A percentile compares a stretch with the other conserved stretches of the same genome.
These are phyloP conservation scores for Pseudomugil tenellus DNA, from an alignment of 2,797 vertebrate species.

Conservation along the genomic window DNA sequence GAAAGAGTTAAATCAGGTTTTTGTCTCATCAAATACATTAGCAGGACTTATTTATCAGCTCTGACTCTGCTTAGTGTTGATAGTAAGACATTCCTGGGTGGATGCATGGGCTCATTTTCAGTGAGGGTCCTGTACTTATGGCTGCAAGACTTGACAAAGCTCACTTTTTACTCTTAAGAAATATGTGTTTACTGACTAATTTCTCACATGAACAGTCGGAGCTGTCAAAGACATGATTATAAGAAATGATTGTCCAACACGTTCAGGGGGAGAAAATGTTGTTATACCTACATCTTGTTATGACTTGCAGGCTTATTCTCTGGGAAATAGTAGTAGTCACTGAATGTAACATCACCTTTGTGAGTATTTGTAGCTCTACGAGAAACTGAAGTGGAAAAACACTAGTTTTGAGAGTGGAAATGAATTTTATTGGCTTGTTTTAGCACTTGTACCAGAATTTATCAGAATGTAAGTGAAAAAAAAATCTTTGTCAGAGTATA, in stretches of 20 bases:
- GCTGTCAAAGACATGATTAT: slow-evolving; percentile 1
- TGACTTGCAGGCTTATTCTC: not conserved
- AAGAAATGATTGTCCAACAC: not conserved
- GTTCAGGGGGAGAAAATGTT: not conserved
- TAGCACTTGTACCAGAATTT: not conserved
- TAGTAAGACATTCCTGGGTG: not conserved
- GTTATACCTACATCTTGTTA: not conserved
- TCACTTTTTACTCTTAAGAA: not conserved
- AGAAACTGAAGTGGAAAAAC: not conserved
- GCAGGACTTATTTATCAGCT: not conserved
- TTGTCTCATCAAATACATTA: not conserved
- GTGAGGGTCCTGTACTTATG: not conserved
- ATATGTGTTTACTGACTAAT: not conserved
- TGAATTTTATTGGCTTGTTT: not conserved
- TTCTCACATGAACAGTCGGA: not conserved
- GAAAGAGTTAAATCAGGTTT: not conserved
- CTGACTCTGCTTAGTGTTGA: not conserved
- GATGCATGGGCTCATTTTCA: not conserved
- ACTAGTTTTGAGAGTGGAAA: not conserved
- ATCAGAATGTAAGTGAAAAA: not conserved
- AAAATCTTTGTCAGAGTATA: not conserved
- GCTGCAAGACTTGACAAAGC: not conserved
- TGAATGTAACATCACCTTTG: not conserved
- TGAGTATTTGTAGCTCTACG: not conserved
- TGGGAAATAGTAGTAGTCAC: not conserved